phyloP scores from a whole-genome alignment of 2,113 vertebrate genomes.

The Ia io region DNA sequence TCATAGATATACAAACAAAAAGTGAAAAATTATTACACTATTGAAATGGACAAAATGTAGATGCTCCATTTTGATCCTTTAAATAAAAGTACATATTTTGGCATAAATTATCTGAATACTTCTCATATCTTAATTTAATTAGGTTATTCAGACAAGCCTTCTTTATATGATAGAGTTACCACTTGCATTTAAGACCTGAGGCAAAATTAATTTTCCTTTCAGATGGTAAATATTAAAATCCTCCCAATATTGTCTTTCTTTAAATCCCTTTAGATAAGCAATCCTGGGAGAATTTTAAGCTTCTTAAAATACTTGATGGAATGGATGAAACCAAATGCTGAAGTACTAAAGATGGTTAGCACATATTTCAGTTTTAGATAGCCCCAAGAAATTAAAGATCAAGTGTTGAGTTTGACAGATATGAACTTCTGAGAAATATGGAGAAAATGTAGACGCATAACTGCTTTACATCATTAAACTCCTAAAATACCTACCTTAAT shows the following conservation, averaged over 20 bases:
- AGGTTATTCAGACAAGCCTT: conserved; percentile 1
- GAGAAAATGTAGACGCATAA: background rate
- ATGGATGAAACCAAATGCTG: background rate
- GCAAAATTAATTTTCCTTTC: conserved; percentile 65
- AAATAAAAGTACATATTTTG: conserved; percentile 27
- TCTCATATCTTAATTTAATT: conserved; percentile 43
- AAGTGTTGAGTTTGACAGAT: conserved; percentile 53
- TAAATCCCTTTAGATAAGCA: conserved; percentile 55
- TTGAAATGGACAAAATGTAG: background rate
- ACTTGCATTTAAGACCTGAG: conserved; percentile 50
- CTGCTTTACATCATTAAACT: background rate
- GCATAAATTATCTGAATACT: conserved; percentile 25
- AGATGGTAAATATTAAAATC: conserved; percentile 36
- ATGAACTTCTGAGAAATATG: conserved; percentile 18
- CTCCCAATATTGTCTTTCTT: conserved; percentile 35
- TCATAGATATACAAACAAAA: background rate
- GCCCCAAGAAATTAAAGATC: conserved; percentile 54
- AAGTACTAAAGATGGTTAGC: conserved; percentile 24
- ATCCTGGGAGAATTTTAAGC: conserved; percentile 41
- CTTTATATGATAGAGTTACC: conserved; percentile 31
- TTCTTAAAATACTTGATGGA: conserved; percentile 56
- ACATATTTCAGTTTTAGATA: conserved; percentile 28
- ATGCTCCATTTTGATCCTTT: conserved; percentile 24
- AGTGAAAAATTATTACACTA: background rate
- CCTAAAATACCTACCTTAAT: conserved; percentile 13